These are phyloP conservation scores for Eubasilissa regina DNA, from an alignment of 1,140 invertebrate genomes.

Conservation along the genomic window DNA sequence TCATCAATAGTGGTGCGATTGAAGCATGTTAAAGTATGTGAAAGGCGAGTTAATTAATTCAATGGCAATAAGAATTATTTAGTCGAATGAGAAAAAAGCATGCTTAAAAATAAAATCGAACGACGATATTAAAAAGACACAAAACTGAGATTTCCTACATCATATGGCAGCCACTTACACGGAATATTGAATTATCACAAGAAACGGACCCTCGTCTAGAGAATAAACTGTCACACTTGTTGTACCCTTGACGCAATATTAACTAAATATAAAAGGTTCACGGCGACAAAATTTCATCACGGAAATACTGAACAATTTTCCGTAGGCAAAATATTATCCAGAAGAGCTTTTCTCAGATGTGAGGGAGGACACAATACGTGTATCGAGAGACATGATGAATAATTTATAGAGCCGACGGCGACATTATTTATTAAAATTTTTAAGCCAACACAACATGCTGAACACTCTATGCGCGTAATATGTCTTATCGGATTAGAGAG, in stretches of 20 bases:
- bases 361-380: background rate
- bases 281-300: slow-evolving; percentile 33
- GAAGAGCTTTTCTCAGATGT: slow-evolving; percentile 1
- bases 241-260: slow-evolving; percentile 13
- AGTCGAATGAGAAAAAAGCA: too few relatives aligned
- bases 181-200: slow-evolving; percentile 39
- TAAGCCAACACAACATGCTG: slow-evolving; percentile 44
- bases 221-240: slow-evolving; percentile 34
- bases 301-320: slow-evolving; percentile 7
- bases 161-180: slow-evolving; percentile 1
- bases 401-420: slow-evolving; percentile 39
- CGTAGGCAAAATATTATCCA: slow-evolving; percentile 6
- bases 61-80: too few relatives aligned
- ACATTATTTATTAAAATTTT: slow-evolving; percentile 49
- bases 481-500: slow-evolving; percentile 38
- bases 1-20: too few relatives aligned
- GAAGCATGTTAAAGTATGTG: too few relatives aligned
- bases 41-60: too few relatives aligned
- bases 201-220: slow-evolving; percentile 19
- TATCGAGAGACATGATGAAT: slow-evolving; percentile 38
- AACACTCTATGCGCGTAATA: slow-evolving; percentile 43
- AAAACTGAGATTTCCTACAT: background rate
- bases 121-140: background rate
- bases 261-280: slow-evolving; percentile 18
- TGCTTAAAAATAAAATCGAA: too few relatives aligned